Evolutionary conservation across 2,888 invertebrate species (phyloP).

Genomic region (Cenopis cana): DNA sequence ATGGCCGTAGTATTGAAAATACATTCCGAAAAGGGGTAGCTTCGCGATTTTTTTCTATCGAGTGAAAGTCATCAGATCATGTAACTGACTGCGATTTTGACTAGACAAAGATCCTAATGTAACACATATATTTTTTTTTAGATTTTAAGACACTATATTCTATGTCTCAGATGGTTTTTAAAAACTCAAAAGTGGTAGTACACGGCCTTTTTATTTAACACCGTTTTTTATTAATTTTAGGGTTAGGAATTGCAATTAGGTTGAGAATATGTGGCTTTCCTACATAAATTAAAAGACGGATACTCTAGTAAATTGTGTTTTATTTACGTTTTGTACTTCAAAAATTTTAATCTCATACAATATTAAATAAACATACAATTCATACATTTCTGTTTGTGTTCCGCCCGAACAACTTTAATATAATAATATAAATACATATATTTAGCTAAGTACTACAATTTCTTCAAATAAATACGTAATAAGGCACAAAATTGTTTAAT

Average conservation of each 20-base stretch:
- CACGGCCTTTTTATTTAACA: too few relatives aligned
- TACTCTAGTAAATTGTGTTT: slow-evolving; percentile 72
- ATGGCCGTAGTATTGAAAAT: background rate
- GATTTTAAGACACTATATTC: too few relatives aligned
- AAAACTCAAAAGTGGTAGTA: too few relatives aligned
- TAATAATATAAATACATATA: slow-evolving; percentile 35
- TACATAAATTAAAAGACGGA: slow-evolving; percentile 68
- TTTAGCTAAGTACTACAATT: slow-evolving; percentile 17
- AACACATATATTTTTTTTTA: too few relatives aligned
- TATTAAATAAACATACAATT: slow-evolving; percentile 73
- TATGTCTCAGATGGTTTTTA: too few relatives aligned
- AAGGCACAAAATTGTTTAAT: slow-evolving; percentile 21
- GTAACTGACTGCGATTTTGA: too few relatives aligned
- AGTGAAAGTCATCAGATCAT: too few relatives aligned
- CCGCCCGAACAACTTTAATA: slow-evolving; percentile 55
- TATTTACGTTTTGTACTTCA: slow-evolving; percentile 81
- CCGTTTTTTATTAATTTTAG: too few relatives aligned
- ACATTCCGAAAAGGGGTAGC: too few relatives aligned
- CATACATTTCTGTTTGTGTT: slow-evolving; percentile 62
- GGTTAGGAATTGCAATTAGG: background rate
- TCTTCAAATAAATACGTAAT: slow-evolving; percentile 19
- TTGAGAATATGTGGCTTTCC: background rate
- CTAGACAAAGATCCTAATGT: too few relatives aligned
- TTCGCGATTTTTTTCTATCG: too few relatives aligned
- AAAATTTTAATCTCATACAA: slow-evolving; percentile 78